Evolutionary conservation across 2,888 invertebrate genomes (phyloP).

Genomic region (Mesorhabditis spiculigera): DNA sequence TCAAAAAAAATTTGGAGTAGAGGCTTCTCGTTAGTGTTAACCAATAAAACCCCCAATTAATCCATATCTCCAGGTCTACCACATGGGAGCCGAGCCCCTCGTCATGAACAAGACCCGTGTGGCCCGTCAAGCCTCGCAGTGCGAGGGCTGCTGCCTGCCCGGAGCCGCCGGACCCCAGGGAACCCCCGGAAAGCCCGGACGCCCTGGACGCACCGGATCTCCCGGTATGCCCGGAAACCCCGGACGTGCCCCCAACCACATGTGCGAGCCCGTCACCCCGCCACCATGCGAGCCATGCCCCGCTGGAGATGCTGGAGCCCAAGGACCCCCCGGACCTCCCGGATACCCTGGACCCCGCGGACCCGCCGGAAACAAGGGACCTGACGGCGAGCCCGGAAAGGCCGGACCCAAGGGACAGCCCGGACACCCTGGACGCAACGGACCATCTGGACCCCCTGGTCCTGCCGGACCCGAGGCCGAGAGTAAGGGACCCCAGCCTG

Average conservation of each 20-base stretch:
- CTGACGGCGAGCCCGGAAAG: conserved; percentile 17
- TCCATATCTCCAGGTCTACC: neutral
- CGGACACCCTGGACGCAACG: conserved; percentile 20
- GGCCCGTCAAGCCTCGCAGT: conserved; percentile 3
- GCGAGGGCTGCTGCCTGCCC: conserved; percentile 3
- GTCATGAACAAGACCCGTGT: neutral
- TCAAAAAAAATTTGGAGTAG: neutral
- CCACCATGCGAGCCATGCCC: conserved; percentile 7
- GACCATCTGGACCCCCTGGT: conserved; percentile 24
- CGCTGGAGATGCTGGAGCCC: conserved; percentile 22
- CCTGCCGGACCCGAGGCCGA: conserved; percentile 18
- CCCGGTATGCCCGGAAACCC: conserved; percentile 5
- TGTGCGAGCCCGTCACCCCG: conserved; percentile 1
- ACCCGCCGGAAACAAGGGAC: conserved; percentile 27
- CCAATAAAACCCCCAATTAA: no score
- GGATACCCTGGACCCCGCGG: conserved; percentile 19
- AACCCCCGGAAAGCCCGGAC: conserved; percentile 3
- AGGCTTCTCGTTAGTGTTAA: neutral
- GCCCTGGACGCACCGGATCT: conserved; percentile 7
- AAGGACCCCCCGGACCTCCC: conserved; percentile 14
- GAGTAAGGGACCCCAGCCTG: conserved; percentile 17
- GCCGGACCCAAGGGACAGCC: conserved; percentile 24
- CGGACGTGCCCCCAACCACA: neutral
- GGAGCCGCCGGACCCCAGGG: conserved; percentile 3
- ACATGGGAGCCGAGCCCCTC: conserved; percentile 1